Evolutionary conservation across 1,140 invertebrate genomes (phyloP), one percentile per base, ranked within the genome.

Genomic region (Pseudomyrmex cubaensis): DNA sequence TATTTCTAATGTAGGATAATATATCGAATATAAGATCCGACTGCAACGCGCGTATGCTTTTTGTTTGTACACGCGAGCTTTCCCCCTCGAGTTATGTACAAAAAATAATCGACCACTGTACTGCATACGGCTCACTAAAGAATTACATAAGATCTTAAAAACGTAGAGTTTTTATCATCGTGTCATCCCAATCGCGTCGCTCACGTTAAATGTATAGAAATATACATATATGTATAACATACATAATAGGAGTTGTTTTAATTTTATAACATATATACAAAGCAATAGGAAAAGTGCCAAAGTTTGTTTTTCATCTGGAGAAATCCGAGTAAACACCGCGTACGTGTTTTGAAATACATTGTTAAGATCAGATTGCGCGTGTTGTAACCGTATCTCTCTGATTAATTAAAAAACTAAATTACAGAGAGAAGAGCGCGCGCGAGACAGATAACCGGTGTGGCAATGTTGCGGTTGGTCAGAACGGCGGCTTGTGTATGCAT

Each of bases 261-360:
- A 80, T 56, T 57, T 54, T 46, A 20, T 48, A 72, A 50, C 22
- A 35, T 59, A 46, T 20, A 70, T 20, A 70, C 46, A 20, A 78
- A 80, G 76, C 76, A 80, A 80, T 80, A 70, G 76, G 25, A 57
- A 48, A 70, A 80, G 76, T 80, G 76, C 76, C 76, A 80, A 80
- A 48, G 35, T 44, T 54, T 48, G 76, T 35, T 35, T 80, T 72
- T 61, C 12, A 44, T 59, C 64, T 35, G 35, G n/a, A 35, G 35
- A 72, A 73, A 52, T 44, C 22, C 17, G n/a, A 70, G 2, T 46
- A 52, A 35, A 76, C 46, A 44, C 44, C 15, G 44, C 2, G 20
- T 54, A 70, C 2, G 22, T 56, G 35, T 54, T 50, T 13, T 22
- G 50, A 22, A 13, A 48, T 20, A 66, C 54, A 50, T 12, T 13